Conservation (phyloP, 2,113 vertebrate species). For the Strix aluco region DNA sequence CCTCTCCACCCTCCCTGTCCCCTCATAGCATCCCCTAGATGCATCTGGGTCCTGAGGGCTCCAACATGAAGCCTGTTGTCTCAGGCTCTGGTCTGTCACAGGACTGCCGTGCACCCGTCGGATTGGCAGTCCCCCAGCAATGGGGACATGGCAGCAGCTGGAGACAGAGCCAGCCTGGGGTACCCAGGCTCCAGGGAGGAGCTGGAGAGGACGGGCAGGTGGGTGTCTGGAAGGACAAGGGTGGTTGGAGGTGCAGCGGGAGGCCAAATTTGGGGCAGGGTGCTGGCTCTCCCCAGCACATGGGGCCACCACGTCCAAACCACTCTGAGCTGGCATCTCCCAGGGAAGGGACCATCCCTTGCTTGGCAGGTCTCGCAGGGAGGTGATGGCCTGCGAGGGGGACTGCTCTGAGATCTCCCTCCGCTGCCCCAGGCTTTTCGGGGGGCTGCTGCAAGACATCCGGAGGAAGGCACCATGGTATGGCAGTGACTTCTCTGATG, state of each 20-base stretch:
- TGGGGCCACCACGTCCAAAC: background rate
- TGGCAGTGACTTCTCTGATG: constrained; percentile 74
- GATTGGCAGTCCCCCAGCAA: background rate
- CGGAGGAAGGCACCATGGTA: constrained; percentile 77
- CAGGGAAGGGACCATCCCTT: background rate
- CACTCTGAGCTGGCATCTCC: background rate
- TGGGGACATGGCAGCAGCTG: background rate
- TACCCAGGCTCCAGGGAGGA: constrained; percentile 4
- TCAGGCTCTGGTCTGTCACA: constrained; percentile 20
- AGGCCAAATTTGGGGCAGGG: background rate
- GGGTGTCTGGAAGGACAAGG: background rate
- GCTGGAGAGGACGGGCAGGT: constrained; percentile 76
- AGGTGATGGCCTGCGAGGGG: accelerated
- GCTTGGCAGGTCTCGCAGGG: background rate
- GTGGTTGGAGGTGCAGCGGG: background rate
- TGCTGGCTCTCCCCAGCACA: background rate
- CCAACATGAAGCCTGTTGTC: background rate
- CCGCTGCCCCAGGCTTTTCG: constrained; percentile 68
- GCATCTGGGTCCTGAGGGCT: background rate
- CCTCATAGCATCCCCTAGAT: background rate
- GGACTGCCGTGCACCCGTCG: background rate
- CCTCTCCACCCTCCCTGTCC: background rate
- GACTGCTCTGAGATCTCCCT: background rate
- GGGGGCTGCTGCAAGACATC: constrained; percentile 77
- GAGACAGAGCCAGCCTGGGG: background rate